A percentile compares a stretch with the other conserved stretches of the same genome.
These are phyloP conservation scores for Chaetophractus vellerosus DNA, from an alignment of 2,797 vertebrate species.

Conservation along the genomic window DNA sequence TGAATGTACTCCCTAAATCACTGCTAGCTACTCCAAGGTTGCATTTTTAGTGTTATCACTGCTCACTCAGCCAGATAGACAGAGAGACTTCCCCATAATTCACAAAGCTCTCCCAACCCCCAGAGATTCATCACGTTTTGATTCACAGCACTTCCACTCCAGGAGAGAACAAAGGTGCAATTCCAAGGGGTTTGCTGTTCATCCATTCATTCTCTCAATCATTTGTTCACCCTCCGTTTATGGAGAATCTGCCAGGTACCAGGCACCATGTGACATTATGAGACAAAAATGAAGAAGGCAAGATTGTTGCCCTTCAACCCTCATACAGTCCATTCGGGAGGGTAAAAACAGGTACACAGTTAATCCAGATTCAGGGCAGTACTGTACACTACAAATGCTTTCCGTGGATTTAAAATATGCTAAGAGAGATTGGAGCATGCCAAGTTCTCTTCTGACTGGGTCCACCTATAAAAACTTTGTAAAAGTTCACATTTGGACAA, in stretches of 20 bases:
- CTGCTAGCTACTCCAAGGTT: constrained; percentile 68
- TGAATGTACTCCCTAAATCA: constrained; percentile 76
- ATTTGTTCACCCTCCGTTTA: background rate
- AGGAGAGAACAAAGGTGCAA: background rate
- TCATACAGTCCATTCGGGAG: background rate
- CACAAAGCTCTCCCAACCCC: constrained; percentile 41
- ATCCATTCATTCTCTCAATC: constrained; percentile 1
- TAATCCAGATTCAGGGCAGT: background rate
- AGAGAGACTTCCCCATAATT: constrained; percentile 72
- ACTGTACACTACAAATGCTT: background rate
- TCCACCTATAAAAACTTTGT: background rate
- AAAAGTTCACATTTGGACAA: background rate
- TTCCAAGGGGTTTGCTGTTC: background rate
- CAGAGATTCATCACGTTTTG: background rate
- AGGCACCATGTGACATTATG: background rate
- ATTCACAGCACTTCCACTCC: background rate
- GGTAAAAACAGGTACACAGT: background rate
- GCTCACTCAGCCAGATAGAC: constrained; percentile 73
- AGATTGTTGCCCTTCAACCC: background rate
- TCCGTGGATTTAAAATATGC: background rate
- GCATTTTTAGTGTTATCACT: constrained; percentile 74
- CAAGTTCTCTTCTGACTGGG: background rate
- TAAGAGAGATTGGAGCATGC: background rate
- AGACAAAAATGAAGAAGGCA: constrained; percentile 16
- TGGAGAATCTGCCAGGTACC: background rate